Percentiles rank a stretch among this genome's conserved stretches.
Conservation (phyloP, 2,797 vertebrate genomes). For the Pelochelys cantorii region DNA sequence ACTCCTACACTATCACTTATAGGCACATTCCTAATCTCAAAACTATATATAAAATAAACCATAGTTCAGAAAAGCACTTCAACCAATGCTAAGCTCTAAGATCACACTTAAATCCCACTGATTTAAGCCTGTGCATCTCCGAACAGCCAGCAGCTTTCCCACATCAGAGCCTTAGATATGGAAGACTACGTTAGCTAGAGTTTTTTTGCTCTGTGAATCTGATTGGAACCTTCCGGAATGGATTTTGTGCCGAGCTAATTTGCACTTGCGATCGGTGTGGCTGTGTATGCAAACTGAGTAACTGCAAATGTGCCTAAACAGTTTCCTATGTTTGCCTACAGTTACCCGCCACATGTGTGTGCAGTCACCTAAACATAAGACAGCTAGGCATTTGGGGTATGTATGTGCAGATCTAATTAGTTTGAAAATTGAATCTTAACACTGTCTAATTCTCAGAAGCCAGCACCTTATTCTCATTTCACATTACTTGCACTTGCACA, state of each 20-base stretch:
- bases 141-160: not conserved
- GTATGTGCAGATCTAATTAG: not conserved
- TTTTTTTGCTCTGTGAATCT: not conserved
- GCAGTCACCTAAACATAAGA: not conserved
- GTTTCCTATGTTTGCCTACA: not conserved
- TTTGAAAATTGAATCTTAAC: fast-evolving
- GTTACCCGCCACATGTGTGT: not conserved
- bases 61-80: not conserved
- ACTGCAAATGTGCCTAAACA: not conserved
- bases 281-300: not conserved
- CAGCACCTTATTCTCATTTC: not conserved
- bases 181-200: not conserved
- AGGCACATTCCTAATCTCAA: not conserved
- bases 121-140: fast-evolving
- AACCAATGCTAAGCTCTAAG: not conserved
- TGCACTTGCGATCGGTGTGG: not conserved
- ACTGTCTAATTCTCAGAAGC: not conserved
- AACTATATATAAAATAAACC: fast-evolving
- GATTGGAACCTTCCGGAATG: not conserved
- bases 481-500: not conserved
- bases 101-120: not conserved
- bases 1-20: not conserved
- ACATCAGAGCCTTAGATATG: not conserved
- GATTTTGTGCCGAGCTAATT: not conserved
- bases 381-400: not conserved